phyloP scores from a whole-genome alignment of 2,888 invertebrate species.

The Drosophila subquinaria region DNA sequence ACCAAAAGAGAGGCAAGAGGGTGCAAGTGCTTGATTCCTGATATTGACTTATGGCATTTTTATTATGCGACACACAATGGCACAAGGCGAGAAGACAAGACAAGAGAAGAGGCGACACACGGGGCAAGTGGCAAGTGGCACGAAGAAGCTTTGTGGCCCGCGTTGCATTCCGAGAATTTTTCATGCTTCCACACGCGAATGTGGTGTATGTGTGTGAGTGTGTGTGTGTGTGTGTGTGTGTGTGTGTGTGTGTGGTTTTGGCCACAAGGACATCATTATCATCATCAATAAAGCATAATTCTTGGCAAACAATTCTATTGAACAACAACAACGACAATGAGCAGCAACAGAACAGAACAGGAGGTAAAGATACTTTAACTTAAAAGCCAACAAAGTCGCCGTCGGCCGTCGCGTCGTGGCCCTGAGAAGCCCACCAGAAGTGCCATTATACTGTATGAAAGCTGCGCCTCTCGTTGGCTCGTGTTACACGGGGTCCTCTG shows the following conservation, averaged over 20 bases:
- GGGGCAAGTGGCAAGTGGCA: conserved; percentile 8
- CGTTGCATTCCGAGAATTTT: conserved; percentile 73
- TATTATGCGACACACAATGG: conserved; percentile 62
- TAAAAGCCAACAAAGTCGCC: conserved; percentile 53
- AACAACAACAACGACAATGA: conserved; percentile 65
- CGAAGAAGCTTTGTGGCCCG: conserved; percentile 34
- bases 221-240: conserved; percentile 6
- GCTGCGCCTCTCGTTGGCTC: conserved; percentile 67
- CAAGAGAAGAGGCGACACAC: not conserved
- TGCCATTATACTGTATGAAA: conserved; percentile 57
- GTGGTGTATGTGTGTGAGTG: conserved; percentile 8
- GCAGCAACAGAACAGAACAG: conserved; percentile 3
- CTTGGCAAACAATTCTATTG: conserved; percentile 82
- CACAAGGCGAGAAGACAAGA: no score
- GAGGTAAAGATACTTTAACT: conserved; percentile 16
- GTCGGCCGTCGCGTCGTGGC: conserved; percentile 12
- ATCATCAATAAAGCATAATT: conserved; percentile 83
- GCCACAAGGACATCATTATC: conserved; percentile 81
- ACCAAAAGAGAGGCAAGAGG: conserved; percentile 30
- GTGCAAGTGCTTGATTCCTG: conserved; percentile 33
- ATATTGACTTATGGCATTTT: conserved; percentile 81
- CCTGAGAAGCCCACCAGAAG: conserved; percentile 54
- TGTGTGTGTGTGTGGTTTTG: conserved; percentile 2
- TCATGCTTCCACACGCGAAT: conserved; percentile 61
- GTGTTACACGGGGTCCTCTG: conserved; percentile 72